A percentile compares a stretch with the other conserved stretches of the same genome.
Conservation (phyloP, 2,113 vertebrate species). For the Anthoscopus minutus region DNA sequence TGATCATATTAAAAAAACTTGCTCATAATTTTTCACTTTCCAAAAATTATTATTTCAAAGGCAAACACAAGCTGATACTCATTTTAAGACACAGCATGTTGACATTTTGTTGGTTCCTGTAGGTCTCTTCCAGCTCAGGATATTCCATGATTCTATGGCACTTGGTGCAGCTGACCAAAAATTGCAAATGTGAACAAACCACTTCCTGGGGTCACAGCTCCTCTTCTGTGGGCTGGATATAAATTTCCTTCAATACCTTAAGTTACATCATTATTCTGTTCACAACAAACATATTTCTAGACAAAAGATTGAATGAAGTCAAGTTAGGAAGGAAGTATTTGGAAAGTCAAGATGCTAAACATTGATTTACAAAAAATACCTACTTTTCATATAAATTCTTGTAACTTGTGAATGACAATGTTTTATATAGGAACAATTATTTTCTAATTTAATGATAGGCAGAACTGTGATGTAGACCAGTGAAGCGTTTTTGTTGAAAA, state of each 20-base stretch:
- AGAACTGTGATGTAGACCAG: background rate
- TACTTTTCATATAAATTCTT: background rate
- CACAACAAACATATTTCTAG: background rate
- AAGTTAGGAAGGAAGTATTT: background rate
- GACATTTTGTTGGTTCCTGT: background rate
- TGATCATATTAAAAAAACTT: background rate
- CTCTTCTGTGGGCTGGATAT: background rate
- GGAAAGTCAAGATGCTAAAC: background rate
- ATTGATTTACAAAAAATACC: background rate
- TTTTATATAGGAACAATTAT: background rate
- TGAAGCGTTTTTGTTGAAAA: background rate
- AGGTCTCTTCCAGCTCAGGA: background rate
- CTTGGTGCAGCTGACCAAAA: background rate
- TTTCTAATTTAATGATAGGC: background rate
- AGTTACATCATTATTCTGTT: background rate
- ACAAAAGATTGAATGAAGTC: background rate
- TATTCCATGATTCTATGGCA: background rate
- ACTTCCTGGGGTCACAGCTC: background rate
- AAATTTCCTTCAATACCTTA: background rate
- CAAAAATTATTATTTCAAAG: background rate
- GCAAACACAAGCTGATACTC: background rate
- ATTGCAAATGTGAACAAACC: background rate
- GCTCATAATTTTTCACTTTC: background rate
- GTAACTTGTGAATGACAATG: background rate
- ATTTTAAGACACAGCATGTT: background rate